These are phyloP conservation scores for Theocolax elegans DNA, from an alignment of 1,140 invertebrate species.

Conservation along the genomic window DNA sequence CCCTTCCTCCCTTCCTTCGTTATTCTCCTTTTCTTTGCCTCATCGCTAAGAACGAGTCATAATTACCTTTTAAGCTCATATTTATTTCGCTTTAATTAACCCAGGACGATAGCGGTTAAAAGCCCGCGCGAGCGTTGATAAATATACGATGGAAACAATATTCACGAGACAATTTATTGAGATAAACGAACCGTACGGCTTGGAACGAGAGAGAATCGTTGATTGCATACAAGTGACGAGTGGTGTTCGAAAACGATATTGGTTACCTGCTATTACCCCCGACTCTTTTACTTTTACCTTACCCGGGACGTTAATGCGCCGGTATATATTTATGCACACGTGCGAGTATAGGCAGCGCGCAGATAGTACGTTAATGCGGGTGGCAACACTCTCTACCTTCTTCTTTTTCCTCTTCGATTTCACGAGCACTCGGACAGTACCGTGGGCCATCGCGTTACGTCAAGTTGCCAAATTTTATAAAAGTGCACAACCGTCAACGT, in stretches of 20 bases:
- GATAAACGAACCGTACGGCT: too few relatives aligned
- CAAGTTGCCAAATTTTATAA: neutral
- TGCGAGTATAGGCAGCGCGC: conserved; percentile 43
- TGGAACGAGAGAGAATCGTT: too few relatives aligned
- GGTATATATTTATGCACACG: conserved; percentile 4
- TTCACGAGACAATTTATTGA: too few relatives aligned
- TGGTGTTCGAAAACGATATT: too few relatives aligned
- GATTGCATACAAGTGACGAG: too few relatives aligned
- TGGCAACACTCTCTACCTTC: conserved; percentile 19
- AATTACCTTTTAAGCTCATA: conserved; percentile 18
- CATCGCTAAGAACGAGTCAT: neutral
- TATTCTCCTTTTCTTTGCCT: neutral
- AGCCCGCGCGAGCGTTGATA: too few relatives aligned
- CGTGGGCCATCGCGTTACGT: conserved; percentile 32
- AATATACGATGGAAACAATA: too few relatives aligned
- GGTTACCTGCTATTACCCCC: too few relatives aligned
- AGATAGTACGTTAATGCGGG: conserved; percentile 44
- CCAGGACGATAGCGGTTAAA: conserved; percentile 14
- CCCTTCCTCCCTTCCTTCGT: too few relatives aligned
- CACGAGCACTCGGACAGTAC: conserved; percentile 43
- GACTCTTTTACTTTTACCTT: too few relatives aligned
- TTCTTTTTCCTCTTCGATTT: conserved; percentile 21
- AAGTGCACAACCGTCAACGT: too few relatives aligned
- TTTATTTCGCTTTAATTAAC: conserved; percentile 30
- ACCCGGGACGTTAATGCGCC: conserved; percentile 1